phyloP scores from a whole-genome alignment of 1,140 invertebrate species.

The Micrasema minimum region DNA sequence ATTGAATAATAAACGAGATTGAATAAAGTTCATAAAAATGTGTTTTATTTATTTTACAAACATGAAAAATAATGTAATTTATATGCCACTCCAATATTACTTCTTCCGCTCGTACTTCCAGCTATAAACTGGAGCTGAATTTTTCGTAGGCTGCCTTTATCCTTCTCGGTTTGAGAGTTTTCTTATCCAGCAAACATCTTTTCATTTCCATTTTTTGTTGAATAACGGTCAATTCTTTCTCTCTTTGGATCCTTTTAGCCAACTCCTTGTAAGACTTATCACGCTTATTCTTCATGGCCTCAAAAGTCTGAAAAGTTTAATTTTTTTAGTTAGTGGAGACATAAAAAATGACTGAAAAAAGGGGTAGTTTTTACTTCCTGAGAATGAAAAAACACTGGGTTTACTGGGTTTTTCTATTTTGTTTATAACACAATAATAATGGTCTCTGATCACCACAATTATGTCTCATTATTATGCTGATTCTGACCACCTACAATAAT shows the following conservation, averaged over 20 bases:
- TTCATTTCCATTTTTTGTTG: constrained; percentile 88
- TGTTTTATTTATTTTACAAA: constrained; percentile 15
- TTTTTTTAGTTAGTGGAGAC: too few relatives aligned
- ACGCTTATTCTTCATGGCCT: constrained; percentile 71
- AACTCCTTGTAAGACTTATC: constrained; percentile 82
- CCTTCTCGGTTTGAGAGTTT: constrained; percentile 72
- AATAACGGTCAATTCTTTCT: constrained; percentile 82
- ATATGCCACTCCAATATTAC: constrained; percentile 62
- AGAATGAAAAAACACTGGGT: too few relatives aligned
- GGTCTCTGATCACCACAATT: too few relatives aligned
- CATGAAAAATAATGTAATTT: too few relatives aligned
- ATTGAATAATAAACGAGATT: neutral
- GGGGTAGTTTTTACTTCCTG: too few relatives aligned
- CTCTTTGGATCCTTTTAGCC: constrained; percentile 82
- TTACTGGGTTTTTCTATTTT: too few relatives aligned
- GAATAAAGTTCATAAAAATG: constrained; percentile 4
- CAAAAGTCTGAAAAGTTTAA: constrained; percentile 57
- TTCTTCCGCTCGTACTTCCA: constrained; percentile 90
- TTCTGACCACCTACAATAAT: too few relatives aligned
- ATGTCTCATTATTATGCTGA: too few relatives aligned
- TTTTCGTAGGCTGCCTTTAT: constrained; percentile 75
- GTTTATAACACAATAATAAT: too few relatives aligned
- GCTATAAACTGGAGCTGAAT: constrained; percentile 82
- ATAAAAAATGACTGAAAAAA: too few relatives aligned
- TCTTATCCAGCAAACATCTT: constrained; percentile 75